Percentiles rank a stretch among this genome's conserved stretches.
Evolutionary conservation across 2,797 vertebrate genomes (phyloP).

Genomic region (Syngnathus acus): DNA sequence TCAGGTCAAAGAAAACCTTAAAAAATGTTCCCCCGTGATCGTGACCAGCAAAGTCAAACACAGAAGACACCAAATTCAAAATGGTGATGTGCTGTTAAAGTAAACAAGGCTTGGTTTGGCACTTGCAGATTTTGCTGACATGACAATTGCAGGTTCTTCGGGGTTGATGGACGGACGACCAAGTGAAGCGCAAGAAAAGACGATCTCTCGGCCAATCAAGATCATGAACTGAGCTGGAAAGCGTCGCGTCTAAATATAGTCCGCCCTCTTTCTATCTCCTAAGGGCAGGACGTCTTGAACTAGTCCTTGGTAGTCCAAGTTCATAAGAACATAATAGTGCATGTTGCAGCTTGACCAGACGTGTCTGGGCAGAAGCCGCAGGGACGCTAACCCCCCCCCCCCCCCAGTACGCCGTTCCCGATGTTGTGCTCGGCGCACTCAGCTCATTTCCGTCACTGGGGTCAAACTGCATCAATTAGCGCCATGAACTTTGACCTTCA

Average conservation of each 20-base stretch:
- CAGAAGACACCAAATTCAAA: constrained; percentile 16
- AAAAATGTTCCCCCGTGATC: background rate
- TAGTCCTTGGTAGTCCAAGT: background rate
- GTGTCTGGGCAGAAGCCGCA: constrained; percentile 16
- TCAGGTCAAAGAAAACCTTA: background rate
- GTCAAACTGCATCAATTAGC: constrained; percentile 52
- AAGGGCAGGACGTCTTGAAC: background rate
- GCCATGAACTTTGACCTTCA: constrained; percentile 32
- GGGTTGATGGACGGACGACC: constrained; percentile 31
- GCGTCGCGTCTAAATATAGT: background rate
- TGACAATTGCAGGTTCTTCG: constrained; percentile 34
- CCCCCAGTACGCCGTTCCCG: background rate
- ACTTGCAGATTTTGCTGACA: constrained; percentile 47
- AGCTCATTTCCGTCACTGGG: constrained; percentile 19
- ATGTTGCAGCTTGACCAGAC: constrained; percentile 14
- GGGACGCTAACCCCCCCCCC: constrained; percentile 12
- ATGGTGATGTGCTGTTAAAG: constrained; percentile 48
- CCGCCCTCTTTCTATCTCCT: background rate
- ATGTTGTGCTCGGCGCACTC: constrained; percentile 2
- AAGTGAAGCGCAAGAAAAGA: constrained; percentile 24
- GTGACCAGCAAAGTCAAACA: constrained; percentile 8
- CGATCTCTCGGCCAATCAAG: constrained; percentile 26
- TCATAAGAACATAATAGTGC: constrained; percentile 2
- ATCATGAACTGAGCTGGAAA: constrained; percentile 21
- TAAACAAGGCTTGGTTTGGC: constrained; percentile 56